A percentile compares a stretch with the other conserved stretches of the same genome.
phyloP scores from a whole-genome alignment of 2,113 vertebrate species.

The Castor canadensis region DNA sequence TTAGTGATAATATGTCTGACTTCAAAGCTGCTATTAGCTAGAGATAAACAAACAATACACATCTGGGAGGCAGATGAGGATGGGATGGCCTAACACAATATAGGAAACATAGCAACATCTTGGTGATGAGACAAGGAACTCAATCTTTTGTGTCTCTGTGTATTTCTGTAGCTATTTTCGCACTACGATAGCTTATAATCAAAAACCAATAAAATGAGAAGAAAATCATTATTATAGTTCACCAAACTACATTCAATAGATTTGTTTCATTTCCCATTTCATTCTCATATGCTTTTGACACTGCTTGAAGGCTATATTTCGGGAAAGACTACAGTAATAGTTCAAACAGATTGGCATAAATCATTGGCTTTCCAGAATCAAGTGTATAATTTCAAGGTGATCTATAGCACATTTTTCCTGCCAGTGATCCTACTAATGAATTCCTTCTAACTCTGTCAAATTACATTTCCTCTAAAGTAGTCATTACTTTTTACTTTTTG shows the following conservation, averaged over 20 bases:
- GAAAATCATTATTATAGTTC: neutral
- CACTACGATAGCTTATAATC: too few species aligned
- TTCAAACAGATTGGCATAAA: neutral
- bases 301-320: neutral
- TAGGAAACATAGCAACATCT: neutral
- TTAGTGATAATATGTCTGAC: constrained; percentile 1
- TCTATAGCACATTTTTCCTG: neutral
- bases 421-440: neutral
- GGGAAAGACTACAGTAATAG: neutral
- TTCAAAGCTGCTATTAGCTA: neutral
- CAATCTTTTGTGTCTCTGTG: neutral
- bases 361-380: neutral
- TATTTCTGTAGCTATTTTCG: neutral
- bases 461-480: neutral
- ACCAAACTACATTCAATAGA: neutral
- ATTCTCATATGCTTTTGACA: neutral
- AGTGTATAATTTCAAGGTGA: neutral
- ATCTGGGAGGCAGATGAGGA: neutral
- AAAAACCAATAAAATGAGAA: neutral
- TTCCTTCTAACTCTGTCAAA: neutral
- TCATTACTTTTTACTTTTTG: neutral
- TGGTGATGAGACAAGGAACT: neutral
- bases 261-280: constrained; percentile 19
- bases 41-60: constrained; percentile 33
- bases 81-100: neutral